phyloP scores from a whole-genome alignment of 2,113 vertebrate genomes.

The Brevimyrus niger region DNA sequence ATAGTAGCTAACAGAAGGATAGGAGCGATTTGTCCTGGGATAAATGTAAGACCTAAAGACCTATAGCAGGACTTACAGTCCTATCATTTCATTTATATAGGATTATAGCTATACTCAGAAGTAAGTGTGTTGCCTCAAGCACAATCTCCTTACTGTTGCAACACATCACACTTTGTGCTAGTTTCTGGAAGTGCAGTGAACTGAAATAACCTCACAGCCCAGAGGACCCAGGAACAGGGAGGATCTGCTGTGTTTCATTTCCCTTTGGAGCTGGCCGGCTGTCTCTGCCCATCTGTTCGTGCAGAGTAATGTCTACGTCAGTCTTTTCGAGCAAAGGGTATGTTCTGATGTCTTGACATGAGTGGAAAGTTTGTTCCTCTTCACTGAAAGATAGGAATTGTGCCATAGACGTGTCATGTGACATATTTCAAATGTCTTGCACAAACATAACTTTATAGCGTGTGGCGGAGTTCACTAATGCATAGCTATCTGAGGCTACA shows the following conservation, averaged over 20 bases:
- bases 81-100: background rate
- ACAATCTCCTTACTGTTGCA: background rate
- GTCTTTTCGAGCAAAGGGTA: conserved; percentile 5
- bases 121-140: background rate
- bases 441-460: background rate
- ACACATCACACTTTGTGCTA: background rate
- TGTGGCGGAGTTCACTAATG: background rate
- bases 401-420: background rate
- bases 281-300: background rate
- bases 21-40: background rate
- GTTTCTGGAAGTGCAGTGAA: conserved; percentile 14
- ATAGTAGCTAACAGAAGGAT: background rate
- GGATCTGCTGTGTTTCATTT: background rate
- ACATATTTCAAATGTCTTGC: background rate
- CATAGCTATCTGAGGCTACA: background rate
- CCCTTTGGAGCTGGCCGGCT: background rate
- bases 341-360: background rate
- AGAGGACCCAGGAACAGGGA: background rate
- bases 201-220: background rate
- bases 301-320: conserved; percentile 1
- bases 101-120: background rate
- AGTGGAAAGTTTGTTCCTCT: background rate
- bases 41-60: background rate
- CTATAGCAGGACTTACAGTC: background rate
- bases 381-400: background rate